Evolutionary conservation across 2,888 invertebrate genomes (phyloP).

Genomic region (Heliothis peltigera): DNA sequence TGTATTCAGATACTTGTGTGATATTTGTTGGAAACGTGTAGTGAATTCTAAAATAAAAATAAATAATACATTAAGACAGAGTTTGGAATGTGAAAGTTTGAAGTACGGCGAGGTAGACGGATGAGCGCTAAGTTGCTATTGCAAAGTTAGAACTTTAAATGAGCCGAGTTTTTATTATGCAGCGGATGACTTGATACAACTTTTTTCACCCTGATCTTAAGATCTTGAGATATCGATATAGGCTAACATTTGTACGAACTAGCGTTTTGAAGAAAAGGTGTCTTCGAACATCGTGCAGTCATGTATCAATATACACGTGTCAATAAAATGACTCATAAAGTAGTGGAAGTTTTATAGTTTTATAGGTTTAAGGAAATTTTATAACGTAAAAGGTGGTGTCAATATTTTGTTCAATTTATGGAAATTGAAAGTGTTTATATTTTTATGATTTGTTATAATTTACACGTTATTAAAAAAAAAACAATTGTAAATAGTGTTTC

Average conservation of each 20-base stretch:
- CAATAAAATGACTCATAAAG: constrained; percentile 19
- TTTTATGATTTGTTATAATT: too few species aligned
- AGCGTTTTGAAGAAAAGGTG: background rate
- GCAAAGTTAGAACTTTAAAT: constrained; percentile 35
- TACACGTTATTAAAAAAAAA: too few species aligned
- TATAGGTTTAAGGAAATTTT: constrained; percentile 28
- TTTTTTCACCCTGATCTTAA: constrained; percentile 21
- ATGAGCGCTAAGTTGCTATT: constrained; percentile 11
- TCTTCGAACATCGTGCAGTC: too few species aligned
- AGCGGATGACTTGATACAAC: constrained; percentile 16
- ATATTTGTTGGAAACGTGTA: constrained; percentile 18
- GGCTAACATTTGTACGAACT: constrained; percentile 3
- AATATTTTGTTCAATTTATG: too few species aligned
- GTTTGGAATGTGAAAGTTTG: constrained; percentile 24
- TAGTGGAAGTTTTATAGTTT: constrained; percentile 29
- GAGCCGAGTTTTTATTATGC: constrained; percentile 38
- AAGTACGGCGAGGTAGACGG: constrained; percentile 8
- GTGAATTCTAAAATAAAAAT: constrained; percentile 12
- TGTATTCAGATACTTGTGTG: constrained; percentile 15
- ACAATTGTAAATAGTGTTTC: too few species aligned
- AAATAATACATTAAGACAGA: constrained; percentile 14
- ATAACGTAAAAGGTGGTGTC: background rate
- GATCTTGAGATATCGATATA: constrained; percentile 8
- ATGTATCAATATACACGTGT: constrained; percentile 4
- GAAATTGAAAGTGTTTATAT: too few species aligned